Evolutionary conservation across 2,888 invertebrate genomes (phyloP), one percentile per base, ranked within the genome.

Genomic region (Bugulina stolonifera): DNA sequence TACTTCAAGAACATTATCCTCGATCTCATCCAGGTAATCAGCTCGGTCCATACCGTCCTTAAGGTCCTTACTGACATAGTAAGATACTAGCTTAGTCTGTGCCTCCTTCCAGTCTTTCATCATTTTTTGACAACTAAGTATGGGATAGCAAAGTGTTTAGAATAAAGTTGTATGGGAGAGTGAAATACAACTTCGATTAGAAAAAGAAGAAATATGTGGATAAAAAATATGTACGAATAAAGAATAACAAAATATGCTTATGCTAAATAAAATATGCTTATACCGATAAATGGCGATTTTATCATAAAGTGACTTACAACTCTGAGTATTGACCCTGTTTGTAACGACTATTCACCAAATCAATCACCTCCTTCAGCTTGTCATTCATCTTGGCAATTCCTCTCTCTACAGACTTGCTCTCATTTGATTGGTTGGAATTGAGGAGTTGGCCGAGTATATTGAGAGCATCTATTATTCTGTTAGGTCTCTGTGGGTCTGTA

Each of bases 401-500:
- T n/a, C 64, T 27, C 5, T 64, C 64, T 32, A 27, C 10, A 10
- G 64, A 32, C 32, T 10, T 2, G 5, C 5, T 64, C 64, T 32
- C 27, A 32, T 32, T 64, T 14, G 22, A 10, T 3, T 27, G 27
- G 10, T 32, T 64, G 32, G 64, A 32, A 14, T 64, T 27, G 5
- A 64, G 64, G 29, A 64, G 32, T 27, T 14, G 3, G 3, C 25
- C 14, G 10, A 64, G n/a, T n/a, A 25, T 27, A 18, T 5, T 32
- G 3, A 64, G 32, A 10, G 32, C 64, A 25, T 64, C 64, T 10
- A 64, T 32, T 29, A 64, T 25, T 32, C 32, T 64, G 32, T 64
- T 27, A 3, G 64, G 64, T n/a, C 32, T 64, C 3, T 64, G 64
- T 14, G 27, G 64, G 34, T 64, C 64, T 2, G 64, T 64, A 27